These are phyloP conservation scores for Idaea straminata DNA, from an alignment of 2,888 invertebrate genomes.

Conservation along the genomic window DNA sequence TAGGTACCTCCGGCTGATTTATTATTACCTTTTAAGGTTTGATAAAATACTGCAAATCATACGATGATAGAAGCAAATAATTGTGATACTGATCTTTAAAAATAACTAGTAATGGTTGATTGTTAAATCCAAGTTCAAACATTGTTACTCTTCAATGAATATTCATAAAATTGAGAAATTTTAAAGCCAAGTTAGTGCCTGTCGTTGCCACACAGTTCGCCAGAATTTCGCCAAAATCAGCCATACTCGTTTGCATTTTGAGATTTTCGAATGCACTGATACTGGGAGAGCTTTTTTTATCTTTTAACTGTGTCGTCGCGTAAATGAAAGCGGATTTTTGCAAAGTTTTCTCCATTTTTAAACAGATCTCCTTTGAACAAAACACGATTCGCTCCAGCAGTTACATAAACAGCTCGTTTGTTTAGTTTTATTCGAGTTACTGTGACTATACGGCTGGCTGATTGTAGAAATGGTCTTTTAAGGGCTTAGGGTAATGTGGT, in stretches of 20 bases:
- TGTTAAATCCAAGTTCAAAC: neutral
- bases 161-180: slow-evolving; percentile 18
- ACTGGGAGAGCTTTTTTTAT: slow-evolving; percentile 53
- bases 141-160: neutral
- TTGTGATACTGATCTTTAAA: neutral
- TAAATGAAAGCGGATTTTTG: slow-evolving; percentile 64
- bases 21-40: neutral
- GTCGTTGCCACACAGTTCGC: slow-evolving; percentile 34
- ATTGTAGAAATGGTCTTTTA: neutral
- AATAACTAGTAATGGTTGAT: too few relatives aligned
- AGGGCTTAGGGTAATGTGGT: neutral
- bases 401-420: slow-evolving; percentile 60
- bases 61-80: neutral
- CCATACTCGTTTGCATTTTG: slow-evolving; percentile 63
- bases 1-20: neutral
- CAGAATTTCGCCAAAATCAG: slow-evolving; percentile 52
- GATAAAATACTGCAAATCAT: neutral
- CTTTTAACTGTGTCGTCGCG: slow-evolving; percentile 58
- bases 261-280: slow-evolving; percentile 57
- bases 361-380: slow-evolving; percentile 59
- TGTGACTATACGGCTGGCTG: neutral
- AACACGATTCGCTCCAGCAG: slow-evolving; percentile 58
- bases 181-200: slow-evolving; percentile 26
- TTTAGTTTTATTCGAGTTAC: slow-evolving; percentile 33
- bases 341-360: slow-evolving; percentile 62